Percentiles rank a stretch among this genome's conserved stretches.
Conservation (phyloP, 2,888 invertebrate genomes). For the Pristionchus entomophagus region DNA sequence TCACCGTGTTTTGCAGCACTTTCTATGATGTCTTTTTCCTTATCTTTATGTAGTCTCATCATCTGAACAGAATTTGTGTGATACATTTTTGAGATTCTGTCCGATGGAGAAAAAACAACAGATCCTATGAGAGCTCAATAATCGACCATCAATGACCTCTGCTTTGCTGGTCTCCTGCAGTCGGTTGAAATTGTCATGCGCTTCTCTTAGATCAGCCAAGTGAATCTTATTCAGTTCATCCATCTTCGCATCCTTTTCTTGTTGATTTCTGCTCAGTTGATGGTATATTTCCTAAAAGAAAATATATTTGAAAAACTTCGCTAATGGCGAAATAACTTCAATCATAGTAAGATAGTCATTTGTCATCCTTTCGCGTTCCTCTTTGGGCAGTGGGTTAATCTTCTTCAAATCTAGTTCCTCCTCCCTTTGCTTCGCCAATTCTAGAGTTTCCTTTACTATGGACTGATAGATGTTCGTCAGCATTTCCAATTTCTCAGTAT, state of each 20-base stretch:
- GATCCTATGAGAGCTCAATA: no score
- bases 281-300: neutral
- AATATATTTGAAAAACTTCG: neutral
- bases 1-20: neutral
- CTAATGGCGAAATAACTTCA: neutral
- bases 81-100: no score
- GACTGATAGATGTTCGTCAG: no score
- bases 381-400: neutral
- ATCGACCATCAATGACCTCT: no score
- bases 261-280: neutral
- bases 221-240: slow-evolving; percentile 5
- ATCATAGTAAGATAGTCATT: neutral
- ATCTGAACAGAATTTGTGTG: no score
- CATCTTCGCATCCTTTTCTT: neutral
- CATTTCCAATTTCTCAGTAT: no score
- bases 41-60: neutral
- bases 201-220: neutral
- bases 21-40: neutral
- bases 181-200: neutral
- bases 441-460: no score
- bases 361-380: neutral
- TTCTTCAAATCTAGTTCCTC: no score
- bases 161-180: slow-evolving; percentile 3
- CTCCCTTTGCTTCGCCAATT: no score
- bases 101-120: no score